A percentile compares a stretch with the other conserved stretches of the same genome.
These are phyloP conservation scores for Salpingus planirostris DNA, from an alignment of 2,888 invertebrate species.

Conservation along the genomic window DNA sequence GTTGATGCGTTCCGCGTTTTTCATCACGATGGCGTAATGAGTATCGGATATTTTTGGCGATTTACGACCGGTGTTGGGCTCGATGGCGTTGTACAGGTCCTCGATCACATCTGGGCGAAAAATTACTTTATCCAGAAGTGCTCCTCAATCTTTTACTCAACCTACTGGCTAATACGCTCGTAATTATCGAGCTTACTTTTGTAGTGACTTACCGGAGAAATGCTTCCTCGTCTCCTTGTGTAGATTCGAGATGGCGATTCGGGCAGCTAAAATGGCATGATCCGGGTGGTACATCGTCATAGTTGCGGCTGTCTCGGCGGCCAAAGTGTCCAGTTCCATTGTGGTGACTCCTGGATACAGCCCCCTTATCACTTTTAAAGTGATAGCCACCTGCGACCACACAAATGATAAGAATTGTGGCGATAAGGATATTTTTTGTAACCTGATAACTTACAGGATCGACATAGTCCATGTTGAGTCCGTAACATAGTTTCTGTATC, in stretches of 20 bases:
- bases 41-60: conserved; percentile 83
- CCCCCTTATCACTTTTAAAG: conserved; percentile 87
- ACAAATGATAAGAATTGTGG: neutral
- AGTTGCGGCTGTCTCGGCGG: conserved; percentile 97
- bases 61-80: conserved; percentile 59
- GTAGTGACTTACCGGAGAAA: conserved; percentile 60
- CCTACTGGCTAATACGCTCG: too few species aligned
- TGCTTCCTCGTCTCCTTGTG: conserved; percentile 95
- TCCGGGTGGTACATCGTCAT: conserved; percentile 97
- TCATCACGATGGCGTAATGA: conserved; percentile 71
- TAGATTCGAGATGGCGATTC: conserved; percentile 87
- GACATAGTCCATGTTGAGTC: conserved; percentile 90
- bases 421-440: neutral
- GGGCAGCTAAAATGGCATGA: conserved; percentile 79
- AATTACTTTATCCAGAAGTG: too few species aligned
- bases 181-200: too few species aligned
- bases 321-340: conserved; percentile 92
- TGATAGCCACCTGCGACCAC: conserved; percentile 75
- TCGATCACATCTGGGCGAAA: conserved; percentile 72
- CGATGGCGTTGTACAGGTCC: conserved; percentile 70
- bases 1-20: conserved; percentile 83
- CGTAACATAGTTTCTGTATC: conserved; percentile 91
- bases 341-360: conserved; percentile 95
- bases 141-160: too few species aligned
- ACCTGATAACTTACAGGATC: conserved; percentile 79